Percentiles rank a stretch among this genome's conserved stretches.
Evolutionary conservation across 2,888 invertebrate genomes (phyloP).

Genomic region (Colostygia pectinataria): DNA sequence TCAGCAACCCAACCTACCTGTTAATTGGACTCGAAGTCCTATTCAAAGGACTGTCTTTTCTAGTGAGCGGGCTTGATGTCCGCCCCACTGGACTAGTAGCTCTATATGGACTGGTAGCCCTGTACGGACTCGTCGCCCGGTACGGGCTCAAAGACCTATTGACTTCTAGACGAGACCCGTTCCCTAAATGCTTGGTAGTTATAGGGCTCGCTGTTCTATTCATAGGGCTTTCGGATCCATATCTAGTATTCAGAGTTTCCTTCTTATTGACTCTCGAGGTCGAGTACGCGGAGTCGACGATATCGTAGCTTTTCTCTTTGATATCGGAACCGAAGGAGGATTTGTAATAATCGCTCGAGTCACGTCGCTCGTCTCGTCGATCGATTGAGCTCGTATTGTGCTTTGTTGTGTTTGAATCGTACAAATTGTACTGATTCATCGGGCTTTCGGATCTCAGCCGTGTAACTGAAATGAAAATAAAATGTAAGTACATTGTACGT

Average conservation of each 20-base stretch:
- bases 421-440: conserved; percentile 67
- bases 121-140: conserved; percentile 66
- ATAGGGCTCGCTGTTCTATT: conserved; percentile 77
- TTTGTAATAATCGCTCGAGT: conserved; percentile 74
- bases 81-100: conserved; percentile 76
- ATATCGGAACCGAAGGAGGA: conserved; percentile 62
- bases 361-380: conserved; percentile 71
- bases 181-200: conserved; percentile 79
- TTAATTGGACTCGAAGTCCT: conserved; percentile 82
- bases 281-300: conserved; percentile 73
- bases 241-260: conserved; percentile 58
- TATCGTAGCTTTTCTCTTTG: conserved; percentile 73
- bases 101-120: conserved; percentile 69
- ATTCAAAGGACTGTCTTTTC: conserved; percentile 77
- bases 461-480: conserved; percentile 59
- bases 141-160: conserved; percentile 73
- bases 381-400: conserved; percentile 68
- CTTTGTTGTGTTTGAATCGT: conserved; percentile 62
- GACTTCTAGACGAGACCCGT: conserved; percentile 74
- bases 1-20: conserved; percentile 54
- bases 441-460: conserved; percentile 77
- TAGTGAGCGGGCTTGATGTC: conserved; percentile 80
- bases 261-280: conserved; percentile 68
- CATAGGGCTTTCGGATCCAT: conserved; percentile 73
- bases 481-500: not conserved